phyloP scores from a whole-genome alignment of 1,140 invertebrate species.

The Zaprionus davidi region DNA sequence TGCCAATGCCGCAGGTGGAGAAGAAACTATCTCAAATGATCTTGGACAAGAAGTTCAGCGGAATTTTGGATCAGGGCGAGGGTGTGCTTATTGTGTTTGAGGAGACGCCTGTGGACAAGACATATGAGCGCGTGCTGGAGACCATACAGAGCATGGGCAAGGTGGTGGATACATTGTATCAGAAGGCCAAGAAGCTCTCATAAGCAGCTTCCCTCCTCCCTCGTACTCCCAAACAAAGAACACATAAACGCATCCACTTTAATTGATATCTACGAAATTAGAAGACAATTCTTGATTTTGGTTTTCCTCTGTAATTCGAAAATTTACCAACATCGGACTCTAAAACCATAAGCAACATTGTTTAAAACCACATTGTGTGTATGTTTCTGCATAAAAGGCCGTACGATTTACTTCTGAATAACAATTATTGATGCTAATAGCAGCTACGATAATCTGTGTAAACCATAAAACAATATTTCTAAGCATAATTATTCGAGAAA shows the following conservation, averaged over 20 bases:
- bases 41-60: slow-evolving; percentile 98
- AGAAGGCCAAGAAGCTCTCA: slow-evolving; percentile 99
- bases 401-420: slow-evolving; percentile 43
- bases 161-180: slow-evolving; percentile 98
- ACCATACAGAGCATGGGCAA: slow-evolving; percentile 99
- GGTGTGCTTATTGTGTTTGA: slow-evolving; percentile 99
- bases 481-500: slow-evolving; percentile 69
- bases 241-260: slow-evolving; percentile 34
- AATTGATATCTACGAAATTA: slow-evolving; percentile 66
- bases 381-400: slow-evolving; percentile 52
- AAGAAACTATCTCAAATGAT: slow-evolving; percentile 99
- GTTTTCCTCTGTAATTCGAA: slow-evolving; percentile 40
- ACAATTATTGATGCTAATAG: slow-evolving; percentile 42
- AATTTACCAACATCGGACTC: slow-evolving; percentile 16
- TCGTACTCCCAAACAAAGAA: not conserved
- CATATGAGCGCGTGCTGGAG: slow-evolving; percentile 98
- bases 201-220: slow-evolving; percentile 85
- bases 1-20: slow-evolving; percentile 96
- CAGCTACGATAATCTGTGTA: slow-evolving; percentile 51
- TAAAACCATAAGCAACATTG: slow-evolving; percentile 35
- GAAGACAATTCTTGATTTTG: slow-evolving; percentile 59
- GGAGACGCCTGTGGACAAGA: slow-evolving; percentile 96
- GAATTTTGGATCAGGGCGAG: slow-evolving; percentile 98
- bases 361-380: slow-evolving; percentile 39
- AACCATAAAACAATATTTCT: slow-evolving; percentile 60